These are phyloP conservation scores for Nomada flava DNA, from an alignment of 2,888 invertebrate genomes.

Conservation along the genomic window DNA sequence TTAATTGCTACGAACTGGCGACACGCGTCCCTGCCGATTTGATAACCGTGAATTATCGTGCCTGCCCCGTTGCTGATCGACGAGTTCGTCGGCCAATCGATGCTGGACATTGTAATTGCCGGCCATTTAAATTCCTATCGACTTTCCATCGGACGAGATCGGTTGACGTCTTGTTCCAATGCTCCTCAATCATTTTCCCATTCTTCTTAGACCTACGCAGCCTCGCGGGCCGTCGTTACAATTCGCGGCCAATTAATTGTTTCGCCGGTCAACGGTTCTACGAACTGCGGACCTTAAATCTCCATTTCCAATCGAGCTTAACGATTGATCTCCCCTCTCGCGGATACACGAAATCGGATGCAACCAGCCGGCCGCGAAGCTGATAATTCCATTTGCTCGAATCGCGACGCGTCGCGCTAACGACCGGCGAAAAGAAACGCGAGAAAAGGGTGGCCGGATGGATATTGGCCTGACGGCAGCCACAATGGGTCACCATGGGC, in stretches of 20 bases:
- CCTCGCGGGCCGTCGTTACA: neutral
- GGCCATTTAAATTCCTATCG: constrained; percentile 48
- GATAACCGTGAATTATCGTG: constrained; percentile 44
- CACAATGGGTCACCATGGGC: constrained; percentile 68
- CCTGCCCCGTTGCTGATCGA: constrained; percentile 29
- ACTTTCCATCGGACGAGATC: constrained; percentile 26
- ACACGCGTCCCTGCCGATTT: constrained; percentile 44
- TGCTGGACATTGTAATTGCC: constrained; percentile 19
- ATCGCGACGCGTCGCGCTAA: constrained; percentile 10
- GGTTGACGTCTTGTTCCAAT: constrained; percentile 34
- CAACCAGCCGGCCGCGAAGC: constrained; percentile 10
- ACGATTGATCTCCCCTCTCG: neutral
- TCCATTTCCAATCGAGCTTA: neutral
- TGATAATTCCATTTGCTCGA: constrained; percentile 36
- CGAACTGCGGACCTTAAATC: neutral
- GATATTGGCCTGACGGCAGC: constrained; percentile 50
- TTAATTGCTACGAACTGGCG: constrained; percentile 36
- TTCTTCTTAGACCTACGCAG: too few species aligned
- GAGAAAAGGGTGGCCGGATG: constrained; percentile 27
- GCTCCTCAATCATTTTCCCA: neutral
- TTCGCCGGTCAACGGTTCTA: neutral
- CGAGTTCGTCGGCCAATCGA: neutral
- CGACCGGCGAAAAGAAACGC: constrained; percentile 38
- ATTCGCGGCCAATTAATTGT: neutral
- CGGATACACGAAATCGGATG: constrained; percentile 4